Evolutionary conservation across 2,113 vertebrate species (phyloP).

Genomic region (Gymnorhina tibicen): DNA sequence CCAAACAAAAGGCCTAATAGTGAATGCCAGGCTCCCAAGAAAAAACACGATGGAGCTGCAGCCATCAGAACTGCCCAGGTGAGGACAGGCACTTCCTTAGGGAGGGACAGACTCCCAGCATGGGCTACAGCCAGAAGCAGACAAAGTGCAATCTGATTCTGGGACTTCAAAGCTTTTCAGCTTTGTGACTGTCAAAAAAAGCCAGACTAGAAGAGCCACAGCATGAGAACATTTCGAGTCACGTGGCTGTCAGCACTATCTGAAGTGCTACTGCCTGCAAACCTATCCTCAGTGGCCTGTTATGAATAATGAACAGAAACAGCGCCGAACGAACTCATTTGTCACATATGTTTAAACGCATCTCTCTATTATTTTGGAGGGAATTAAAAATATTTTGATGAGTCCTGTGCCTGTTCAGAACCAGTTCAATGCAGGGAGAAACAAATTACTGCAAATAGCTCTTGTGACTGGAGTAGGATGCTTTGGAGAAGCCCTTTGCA

Average conservation of each 20-base stretch:
- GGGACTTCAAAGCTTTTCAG: background rate
- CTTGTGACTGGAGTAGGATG: background rate
- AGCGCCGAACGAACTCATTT: background rate
- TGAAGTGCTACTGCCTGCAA: background rate
- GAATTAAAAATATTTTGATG: background rate
- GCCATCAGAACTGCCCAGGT: background rate
- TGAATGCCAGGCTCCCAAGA: background rate
- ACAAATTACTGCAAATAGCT: background rate
- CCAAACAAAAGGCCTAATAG: background rate
- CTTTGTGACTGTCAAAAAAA: background rate
- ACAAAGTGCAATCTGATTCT: background rate
- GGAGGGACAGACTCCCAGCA: background rate
- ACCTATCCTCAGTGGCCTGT: background rate
- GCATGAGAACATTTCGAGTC: background rate
- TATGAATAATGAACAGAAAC: background rate
- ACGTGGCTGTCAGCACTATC: background rate
- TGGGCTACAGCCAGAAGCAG: background rate
- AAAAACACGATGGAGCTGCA: background rate
- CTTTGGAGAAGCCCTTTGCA: background rate
- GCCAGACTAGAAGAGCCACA: background rate
- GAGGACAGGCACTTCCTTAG: background rate
- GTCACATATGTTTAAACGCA: background rate
- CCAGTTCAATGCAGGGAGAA: background rate
- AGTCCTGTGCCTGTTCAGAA: background rate
- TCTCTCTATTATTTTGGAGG: background rate